Evolutionary conservation across 2,888 invertebrate genomes (phyloP), one percentile per base, ranked within the genome.

Genomic region (Troides aeacus): DNA sequence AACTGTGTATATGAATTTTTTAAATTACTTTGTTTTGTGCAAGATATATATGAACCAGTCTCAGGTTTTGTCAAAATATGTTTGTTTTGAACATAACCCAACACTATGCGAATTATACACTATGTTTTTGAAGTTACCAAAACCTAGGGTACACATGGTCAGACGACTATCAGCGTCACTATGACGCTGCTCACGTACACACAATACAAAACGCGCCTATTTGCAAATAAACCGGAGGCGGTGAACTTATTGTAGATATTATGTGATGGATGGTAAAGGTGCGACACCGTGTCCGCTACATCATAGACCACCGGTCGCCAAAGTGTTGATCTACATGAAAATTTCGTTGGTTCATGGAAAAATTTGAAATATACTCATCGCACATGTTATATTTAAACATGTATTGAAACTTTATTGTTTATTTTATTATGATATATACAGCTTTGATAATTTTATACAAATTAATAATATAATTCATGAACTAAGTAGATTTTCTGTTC

Each of bases 141-240:
- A 74, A 72, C 59, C 62, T 66, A n/a, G 66, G 68, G 69, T 73
- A 66, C 56, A 65, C 23, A 69, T 71, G 53, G 68, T 73, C 64
- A 30, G 71, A 69, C 75, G 75, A 78, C 72, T 77, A 67, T 72
- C 71, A 73, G 70, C 80, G 81, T 80, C 81, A 81, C 72, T 46
- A 68, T 83, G 80, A 82, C 80, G 82, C 78, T 72, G 73, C 71
- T 72, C 63, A 62, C 65, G 76, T 77, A 77, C 74, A 78, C 74
- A 77, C 73, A 77, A 76, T 75, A 78, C 74, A 77, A 73, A 77
- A 76, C 74, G 76, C 75, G 75, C 78, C 75, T 71, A 70, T 74
- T 73, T 71, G 70, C 71, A 72, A 74, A 71, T 74, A 69, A 71
- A 69, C 53, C 68, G 70, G 73, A 53, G 21, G 73, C 66, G 75